Evolutionary conservation across 2,113 vertebrate genomes (phyloP).

Genomic region (Opisthocomus hoazin): DNA sequence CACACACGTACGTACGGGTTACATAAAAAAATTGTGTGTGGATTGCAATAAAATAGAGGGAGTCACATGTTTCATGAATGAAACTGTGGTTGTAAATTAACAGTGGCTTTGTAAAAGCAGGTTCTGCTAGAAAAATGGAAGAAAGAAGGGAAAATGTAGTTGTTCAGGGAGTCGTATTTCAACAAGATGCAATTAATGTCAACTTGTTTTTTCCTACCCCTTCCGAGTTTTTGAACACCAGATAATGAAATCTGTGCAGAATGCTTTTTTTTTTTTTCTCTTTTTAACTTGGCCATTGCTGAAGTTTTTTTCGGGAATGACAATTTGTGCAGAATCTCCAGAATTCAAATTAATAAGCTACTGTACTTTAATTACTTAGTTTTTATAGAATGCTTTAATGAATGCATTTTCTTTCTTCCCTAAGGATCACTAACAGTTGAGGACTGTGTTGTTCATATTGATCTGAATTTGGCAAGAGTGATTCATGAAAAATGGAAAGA

Average conservation of each 20-base stretch:
- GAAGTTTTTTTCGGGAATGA: neutral
- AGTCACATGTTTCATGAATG: neutral
- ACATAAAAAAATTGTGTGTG: neutral
- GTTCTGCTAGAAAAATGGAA: neutral
- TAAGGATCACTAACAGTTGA: constrained; percentile 83
- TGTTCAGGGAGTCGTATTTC: neutral
- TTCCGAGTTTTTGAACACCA: neutral
- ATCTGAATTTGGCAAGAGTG: constrained; percentile 89
- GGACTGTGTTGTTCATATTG: constrained; percentile 91
- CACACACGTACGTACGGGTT: no score
- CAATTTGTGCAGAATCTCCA: neutral
- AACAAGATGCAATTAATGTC: neutral
- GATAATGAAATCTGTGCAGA: neutral
- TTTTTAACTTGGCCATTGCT: neutral
- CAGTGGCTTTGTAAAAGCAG: neutral
- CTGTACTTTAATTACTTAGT: neutral
- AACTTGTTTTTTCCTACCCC: neutral
- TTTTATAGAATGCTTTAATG: neutral
- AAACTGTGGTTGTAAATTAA: neutral
- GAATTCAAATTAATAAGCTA: neutral
- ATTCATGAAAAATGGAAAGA: constrained; percentile 98
- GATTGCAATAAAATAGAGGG: neutral
- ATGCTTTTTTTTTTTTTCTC: neutral
- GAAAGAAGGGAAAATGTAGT: neutral
- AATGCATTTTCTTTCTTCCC: constrained; percentile 6